phyloP scores from a whole-genome alignment of 2,113 vertebrate genomes.

The Chaetodon trifascialis region DNA sequence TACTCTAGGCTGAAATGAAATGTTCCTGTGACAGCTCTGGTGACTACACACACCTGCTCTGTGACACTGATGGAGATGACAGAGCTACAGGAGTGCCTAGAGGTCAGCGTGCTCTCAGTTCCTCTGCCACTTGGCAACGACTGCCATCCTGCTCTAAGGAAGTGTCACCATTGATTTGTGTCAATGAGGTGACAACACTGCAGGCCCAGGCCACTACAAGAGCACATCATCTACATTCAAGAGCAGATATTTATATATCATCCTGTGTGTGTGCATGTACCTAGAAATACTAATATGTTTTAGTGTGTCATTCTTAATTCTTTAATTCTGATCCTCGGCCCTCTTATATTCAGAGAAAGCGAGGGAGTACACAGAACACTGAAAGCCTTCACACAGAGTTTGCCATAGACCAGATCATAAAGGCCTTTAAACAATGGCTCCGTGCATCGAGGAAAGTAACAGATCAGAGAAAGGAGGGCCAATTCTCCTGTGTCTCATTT shows the following conservation, averaged over 20 bases:
- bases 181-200: slow-evolving; percentile 58
- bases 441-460: slow-evolving; percentile 55
- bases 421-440: slow-evolving; percentile 47
- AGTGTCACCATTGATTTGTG: slow-evolving; percentile 76
- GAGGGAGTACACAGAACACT: not conserved
- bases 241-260: slow-evolving; percentile 17
- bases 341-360: not conserved
- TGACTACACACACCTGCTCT: slow-evolving; percentile 64
- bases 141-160: slow-evolving; percentile 69
- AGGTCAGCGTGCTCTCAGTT: slow-evolving; percentile 58
- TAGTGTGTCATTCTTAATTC: slow-evolving; percentile 18
- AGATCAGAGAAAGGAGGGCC: slow-evolving; percentile 61
- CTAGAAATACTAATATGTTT: slow-evolving; percentile 21
- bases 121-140: slow-evolving; percentile 58
- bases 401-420: slow-evolving; percentile 44
- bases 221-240: slow-evolving; percentile 32
- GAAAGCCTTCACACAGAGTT: slow-evolving; percentile 29
- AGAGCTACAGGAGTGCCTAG: slow-evolving; percentile 62
- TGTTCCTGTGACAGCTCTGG: slow-evolving; percentile 35
- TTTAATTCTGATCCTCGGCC: slow-evolving; percentile 28
- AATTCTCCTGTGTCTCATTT: slow-evolving; percentile 76
- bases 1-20: slow-evolving; percentile 27
- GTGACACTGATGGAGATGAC: slow-evolving; percentile 63
- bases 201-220: slow-evolving; percentile 39
- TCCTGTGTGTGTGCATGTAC: not conserved